Evolutionary conservation across 2,888 invertebrate species (phyloP).

Genomic region (Pseudolycoriella hygida): DNA sequence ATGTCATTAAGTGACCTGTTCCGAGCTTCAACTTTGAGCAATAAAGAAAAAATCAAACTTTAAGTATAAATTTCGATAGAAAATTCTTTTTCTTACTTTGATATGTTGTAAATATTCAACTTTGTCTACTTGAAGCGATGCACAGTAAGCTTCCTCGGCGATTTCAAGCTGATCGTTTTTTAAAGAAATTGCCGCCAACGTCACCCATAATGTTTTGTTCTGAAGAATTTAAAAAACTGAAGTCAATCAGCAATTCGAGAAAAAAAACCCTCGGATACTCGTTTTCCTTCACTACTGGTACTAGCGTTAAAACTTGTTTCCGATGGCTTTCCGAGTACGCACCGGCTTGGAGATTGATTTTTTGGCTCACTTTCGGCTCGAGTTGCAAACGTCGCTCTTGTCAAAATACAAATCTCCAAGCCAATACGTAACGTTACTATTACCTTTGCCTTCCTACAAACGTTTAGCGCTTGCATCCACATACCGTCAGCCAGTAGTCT

Average conservation of each 20-base stretch:
- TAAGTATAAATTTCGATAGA: neutral
- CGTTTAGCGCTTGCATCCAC: conserved; percentile 71
- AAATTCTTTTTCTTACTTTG: conserved; percentile 30
- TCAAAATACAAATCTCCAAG: too few species aligned
- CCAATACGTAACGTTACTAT: too few species aligned
- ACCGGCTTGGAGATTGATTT: too few species aligned
- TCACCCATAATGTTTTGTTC: conserved; percentile 74
- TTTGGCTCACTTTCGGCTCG: too few species aligned
- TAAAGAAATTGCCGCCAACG: conserved; percentile 80
- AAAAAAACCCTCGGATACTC: too few species aligned
- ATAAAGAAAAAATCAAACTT: neutral
- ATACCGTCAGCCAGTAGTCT: conserved; percentile 53
- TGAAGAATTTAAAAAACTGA: conserved; percentile 12
- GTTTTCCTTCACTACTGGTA: too few species aligned
- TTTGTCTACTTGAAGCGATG: conserved; percentile 72
- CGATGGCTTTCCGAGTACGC: too few species aligned
- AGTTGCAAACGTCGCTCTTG: too few species aligned
- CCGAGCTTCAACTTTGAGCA: too few species aligned
- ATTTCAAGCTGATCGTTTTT: conserved; percentile 70
- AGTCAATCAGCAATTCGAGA: too few species aligned
- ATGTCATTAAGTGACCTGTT: too few species aligned
- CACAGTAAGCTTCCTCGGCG: conserved; percentile 90
- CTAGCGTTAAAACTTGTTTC: too few species aligned
- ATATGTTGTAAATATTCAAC: conserved; percentile 70
- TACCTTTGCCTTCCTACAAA: conserved; percentile 36